Evolutionary conservation across 2,888 invertebrate species (phyloP), one percentile per base, ranked within the genome.

Genomic region (Habrosyne pyritoides): DNA sequence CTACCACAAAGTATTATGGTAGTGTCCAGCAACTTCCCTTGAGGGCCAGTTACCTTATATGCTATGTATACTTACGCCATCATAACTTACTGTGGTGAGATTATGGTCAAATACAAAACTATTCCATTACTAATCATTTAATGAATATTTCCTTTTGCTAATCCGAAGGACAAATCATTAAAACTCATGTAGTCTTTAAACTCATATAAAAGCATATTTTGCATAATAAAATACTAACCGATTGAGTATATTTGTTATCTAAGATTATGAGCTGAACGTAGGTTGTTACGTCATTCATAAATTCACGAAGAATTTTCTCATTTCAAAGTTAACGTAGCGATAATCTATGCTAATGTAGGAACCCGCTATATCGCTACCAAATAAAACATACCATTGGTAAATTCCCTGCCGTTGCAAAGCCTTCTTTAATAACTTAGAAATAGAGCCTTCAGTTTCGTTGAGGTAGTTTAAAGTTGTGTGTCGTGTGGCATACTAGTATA

Each of bases 291-390:
- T 53, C 49, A 59, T 64, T 59, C 55, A 66, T 62, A 57, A 53
- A 64, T 67, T 60, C 61, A 42, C 42, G 49, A 48, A 57, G 59
- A 55, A 54, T 51, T 57, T 49, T 55, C 55, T 50, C 55, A 53
- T 52, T 30, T 48, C 46, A 54, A 57, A 57, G 55, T 46, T 50
- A 59, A 56, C 18, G 24, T n/a, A 26, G 24, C 51, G 55, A 42
- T 60, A 55, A 62, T 59, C 52, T 68, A 69, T 71, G 61, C 47
- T 60, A 69, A 71, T 61, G 55, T 2, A 50, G 14, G 36, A 2
- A 42, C 14, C 42, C 42, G 42, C 18, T 42, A 18, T 42, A 42
- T 18, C 18, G 18, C 42, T 42, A 7, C 42, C 42, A 18, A 12
- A 42, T 42, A 18, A 42, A 1, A 42, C 8, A 18, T 7, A 42